A percentile compares a stretch with the other conserved stretches of the same genome.
Conservation (phyloP, 2,797 vertebrate species). For the Melanogrammus aeglefinus region DNA sequence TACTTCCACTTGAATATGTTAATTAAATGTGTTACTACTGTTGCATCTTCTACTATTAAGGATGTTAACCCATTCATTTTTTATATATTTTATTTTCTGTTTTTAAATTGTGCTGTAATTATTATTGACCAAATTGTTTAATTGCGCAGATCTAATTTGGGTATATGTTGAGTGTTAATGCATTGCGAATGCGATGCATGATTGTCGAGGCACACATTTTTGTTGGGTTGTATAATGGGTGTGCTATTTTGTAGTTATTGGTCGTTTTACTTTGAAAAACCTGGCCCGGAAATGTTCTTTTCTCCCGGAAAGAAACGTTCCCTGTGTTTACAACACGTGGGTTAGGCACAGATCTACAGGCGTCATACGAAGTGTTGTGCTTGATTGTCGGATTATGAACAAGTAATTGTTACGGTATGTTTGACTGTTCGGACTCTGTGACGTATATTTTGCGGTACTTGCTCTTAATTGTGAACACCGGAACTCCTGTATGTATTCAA, state of each 20-base stretch:
- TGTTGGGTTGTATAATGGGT: neutral
- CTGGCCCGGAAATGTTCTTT: neutral
- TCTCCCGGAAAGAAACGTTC: neutral
- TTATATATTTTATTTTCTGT: neutral
- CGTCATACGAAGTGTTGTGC: neutral
- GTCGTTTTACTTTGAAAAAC: conserved; percentile 10
- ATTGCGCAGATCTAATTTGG: neutral
- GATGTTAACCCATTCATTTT: neutral
- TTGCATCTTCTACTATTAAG: neutral
- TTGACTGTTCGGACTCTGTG: neutral
- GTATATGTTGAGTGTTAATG: neutral
- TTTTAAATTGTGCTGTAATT: neutral
- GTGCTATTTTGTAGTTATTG: neutral
- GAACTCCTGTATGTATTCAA: neutral
- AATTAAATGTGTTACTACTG: neutral
- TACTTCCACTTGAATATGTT: neutral
- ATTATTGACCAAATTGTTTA: neutral
- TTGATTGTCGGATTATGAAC: neutral
- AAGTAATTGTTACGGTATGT: neutral
- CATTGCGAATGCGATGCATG: neutral
- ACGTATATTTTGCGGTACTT: neutral
- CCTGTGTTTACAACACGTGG: neutral
- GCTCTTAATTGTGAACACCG: neutral
- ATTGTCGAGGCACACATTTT: neutral
- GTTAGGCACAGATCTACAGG: neutral